Conservation (phyloP, 2,888 invertebrate genomes). For the Drosophila mettleri region DNA sequence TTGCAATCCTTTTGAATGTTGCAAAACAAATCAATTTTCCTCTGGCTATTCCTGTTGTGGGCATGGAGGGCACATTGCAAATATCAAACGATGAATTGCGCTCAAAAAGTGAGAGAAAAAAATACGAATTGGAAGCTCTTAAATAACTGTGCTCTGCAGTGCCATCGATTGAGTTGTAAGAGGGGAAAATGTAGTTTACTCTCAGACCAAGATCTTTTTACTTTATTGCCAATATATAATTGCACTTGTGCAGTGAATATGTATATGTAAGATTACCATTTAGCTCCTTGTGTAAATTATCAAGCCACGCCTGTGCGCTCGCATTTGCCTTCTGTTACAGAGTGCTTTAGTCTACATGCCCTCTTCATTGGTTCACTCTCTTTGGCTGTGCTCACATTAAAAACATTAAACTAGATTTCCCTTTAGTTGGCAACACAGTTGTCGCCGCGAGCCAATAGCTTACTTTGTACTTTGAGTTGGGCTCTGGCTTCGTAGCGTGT, state of each 20-base stretch:
- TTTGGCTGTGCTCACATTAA: slow-evolving; percentile 70
- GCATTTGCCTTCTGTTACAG: not conserved
- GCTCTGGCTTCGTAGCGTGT: slow-evolving; percentile 21
- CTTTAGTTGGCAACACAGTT: slow-evolving; percentile 64
- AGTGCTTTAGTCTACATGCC: slow-evolving; percentile 10
- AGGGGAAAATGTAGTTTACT: too few species aligned
- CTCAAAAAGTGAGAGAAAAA: slow-evolving; percentile 38
- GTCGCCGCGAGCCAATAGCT: slow-evolving; percentile 62
- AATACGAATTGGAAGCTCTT: slow-evolving; percentile 7
- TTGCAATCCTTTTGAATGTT: slow-evolving; percentile 61
- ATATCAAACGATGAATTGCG: slow-evolving; percentile 62
- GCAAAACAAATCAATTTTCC: slow-evolving; percentile 73
- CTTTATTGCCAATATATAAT: too few species aligned
- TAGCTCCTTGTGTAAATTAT: not conserved
- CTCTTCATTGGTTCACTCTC: slow-evolving; percentile 49
- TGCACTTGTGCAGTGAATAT: too few species aligned
- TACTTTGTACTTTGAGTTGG: slow-evolving; percentile 65
- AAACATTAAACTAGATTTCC: slow-evolving; percentile 81
- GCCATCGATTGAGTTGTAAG: slow-evolving; percentile 13
- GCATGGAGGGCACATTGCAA: slow-evolving; percentile 48
- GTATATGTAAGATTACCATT: not conserved
- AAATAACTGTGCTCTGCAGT: slow-evolving; percentile 22
- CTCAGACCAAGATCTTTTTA: too few species aligned
- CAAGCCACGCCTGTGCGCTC: not conserved
- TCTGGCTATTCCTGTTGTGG: slow-evolving; percentile 32